These are phyloP conservation scores for Dicerorhinus sumatrensis DNA, from an alignment of 2,113 vertebrate genomes.

Conservation along the genomic window DNA sequence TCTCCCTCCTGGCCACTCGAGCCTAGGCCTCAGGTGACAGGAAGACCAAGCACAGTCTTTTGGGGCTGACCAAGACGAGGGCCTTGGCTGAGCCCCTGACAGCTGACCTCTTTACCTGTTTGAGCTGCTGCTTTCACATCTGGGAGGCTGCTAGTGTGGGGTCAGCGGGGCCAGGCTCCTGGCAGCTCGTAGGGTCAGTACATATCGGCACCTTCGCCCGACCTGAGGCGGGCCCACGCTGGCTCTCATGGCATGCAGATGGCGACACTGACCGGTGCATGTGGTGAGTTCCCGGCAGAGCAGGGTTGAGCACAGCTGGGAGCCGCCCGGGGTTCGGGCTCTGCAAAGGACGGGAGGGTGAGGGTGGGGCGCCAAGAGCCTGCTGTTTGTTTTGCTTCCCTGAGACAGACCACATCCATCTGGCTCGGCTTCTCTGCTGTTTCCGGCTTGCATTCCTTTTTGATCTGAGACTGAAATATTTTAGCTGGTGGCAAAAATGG, in stretches of 20 bases:
- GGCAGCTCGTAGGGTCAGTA: rapidly evolving
- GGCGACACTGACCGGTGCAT: too few relatives aligned
- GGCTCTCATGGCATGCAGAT: not conserved
- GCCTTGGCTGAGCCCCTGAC: rapidly evolving
- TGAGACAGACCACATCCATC: not conserved
- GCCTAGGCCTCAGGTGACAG: not conserved
- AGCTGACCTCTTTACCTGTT: not conserved
- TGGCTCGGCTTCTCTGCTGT: rapidly evolving
- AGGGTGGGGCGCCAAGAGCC: rapidly evolving
- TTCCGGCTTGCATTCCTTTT: not conserved
- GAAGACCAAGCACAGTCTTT: not conserved
- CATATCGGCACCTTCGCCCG: rapidly evolving
- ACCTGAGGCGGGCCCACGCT: rapidly evolving
- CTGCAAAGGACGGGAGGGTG: rapidly evolving
- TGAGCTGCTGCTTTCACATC: rapidly evolving
- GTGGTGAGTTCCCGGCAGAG: not conserved
- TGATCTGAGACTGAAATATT: not conserved
- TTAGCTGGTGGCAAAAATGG: slow-evolving; percentile 44
- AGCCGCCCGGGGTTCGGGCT: rapidly evolving
- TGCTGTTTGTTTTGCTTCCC: not conserved
- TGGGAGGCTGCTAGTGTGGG: rapidly evolving
- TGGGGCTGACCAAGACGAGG: rapidly evolving
- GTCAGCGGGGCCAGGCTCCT: not conserved
- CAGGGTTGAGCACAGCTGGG: not conserved
- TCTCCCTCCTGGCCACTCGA: not conserved